phyloP scores from a whole-genome alignment of 2,888 invertebrate species.

The Aporophyla lueneburgensis region DNA sequence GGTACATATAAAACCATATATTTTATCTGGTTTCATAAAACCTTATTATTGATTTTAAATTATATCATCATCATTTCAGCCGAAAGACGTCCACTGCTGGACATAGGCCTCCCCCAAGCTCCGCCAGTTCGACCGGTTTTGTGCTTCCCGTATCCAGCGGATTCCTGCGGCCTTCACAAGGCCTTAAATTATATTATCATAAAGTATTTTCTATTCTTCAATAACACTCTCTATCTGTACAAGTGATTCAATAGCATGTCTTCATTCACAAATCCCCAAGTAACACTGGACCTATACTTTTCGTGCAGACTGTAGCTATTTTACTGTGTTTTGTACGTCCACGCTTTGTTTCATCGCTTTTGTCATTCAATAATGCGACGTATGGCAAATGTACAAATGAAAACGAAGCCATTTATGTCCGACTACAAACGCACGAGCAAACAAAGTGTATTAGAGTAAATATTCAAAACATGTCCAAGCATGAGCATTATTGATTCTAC shows the following conservation, averaged over 20 bases:
- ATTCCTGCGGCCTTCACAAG: no score
- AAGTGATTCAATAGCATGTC: not conserved
- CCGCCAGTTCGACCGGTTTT: no score
- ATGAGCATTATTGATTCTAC: constrained; percentile 37
- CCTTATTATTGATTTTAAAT: no score
- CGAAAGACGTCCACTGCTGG: no score
- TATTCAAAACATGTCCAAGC: constrained; percentile 42
- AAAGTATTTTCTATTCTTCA: not conserved
- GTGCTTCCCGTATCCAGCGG: no score
- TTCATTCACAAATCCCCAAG: not conserved
- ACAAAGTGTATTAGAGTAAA: constrained; percentile 42
- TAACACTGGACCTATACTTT: constrained; percentile 10
- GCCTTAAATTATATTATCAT: no score
- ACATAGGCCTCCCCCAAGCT: no score
- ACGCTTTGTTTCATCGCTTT: constrained; percentile 23
- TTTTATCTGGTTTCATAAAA: not conserved
- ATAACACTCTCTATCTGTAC: not conserved
- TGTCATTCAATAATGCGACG: constrained; percentile 26
- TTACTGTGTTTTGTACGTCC: not conserved
- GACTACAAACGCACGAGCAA: constrained; percentile 32
- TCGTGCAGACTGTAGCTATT: not conserved
- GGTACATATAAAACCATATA: no score
- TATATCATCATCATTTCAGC: no score
- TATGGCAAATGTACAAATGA: constrained; percentile 6
- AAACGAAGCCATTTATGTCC: not conserved